A percentile compares a stretch with the other conserved stretches of the same genome.
Conservation (phyloP, 1,140 invertebrate genomes). For the Oedothorax gibbosus region DNA sequence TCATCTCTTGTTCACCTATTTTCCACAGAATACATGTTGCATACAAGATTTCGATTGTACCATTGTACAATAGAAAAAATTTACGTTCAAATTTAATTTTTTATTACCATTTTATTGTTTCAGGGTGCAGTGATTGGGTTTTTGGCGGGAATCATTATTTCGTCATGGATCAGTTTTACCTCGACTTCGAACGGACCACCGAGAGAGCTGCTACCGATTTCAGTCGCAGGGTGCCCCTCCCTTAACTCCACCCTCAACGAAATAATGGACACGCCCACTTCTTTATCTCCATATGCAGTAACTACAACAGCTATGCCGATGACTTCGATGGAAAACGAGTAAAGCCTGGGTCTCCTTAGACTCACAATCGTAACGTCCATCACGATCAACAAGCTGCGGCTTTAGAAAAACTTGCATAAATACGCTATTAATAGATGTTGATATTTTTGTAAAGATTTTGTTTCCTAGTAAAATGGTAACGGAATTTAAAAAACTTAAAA, state of each 20-base stretch:
- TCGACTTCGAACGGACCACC: neutral
- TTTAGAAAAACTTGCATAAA: neutral
- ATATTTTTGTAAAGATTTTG: no score
- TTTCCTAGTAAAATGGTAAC: no score
- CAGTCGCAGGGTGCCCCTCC: neutral
- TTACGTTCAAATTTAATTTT: neutral
- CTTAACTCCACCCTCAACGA: neutral
- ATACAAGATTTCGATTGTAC: neutral
- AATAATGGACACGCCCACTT: neutral
- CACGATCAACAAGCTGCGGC: neutral
- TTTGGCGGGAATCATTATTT: neutral
- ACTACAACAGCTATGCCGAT: neutral
- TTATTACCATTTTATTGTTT: neutral
- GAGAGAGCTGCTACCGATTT: constrained; percentile 12
- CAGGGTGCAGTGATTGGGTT: constrained; percentile 32
- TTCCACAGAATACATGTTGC: neutral
- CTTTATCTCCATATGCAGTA: neutral
- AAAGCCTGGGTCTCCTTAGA: no score
- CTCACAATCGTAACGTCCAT: no score
- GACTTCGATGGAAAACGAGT: neutral
- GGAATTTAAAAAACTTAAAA: no score
- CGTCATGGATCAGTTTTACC: constrained; percentile 34
- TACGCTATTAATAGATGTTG: no score
- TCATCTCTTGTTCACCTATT: neutral
- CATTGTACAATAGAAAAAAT: neutral